These are phyloP conservation scores for Syngnathus floridae DNA, from an alignment of 2,113 vertebrate genomes.

Conservation along the genomic window DNA sequence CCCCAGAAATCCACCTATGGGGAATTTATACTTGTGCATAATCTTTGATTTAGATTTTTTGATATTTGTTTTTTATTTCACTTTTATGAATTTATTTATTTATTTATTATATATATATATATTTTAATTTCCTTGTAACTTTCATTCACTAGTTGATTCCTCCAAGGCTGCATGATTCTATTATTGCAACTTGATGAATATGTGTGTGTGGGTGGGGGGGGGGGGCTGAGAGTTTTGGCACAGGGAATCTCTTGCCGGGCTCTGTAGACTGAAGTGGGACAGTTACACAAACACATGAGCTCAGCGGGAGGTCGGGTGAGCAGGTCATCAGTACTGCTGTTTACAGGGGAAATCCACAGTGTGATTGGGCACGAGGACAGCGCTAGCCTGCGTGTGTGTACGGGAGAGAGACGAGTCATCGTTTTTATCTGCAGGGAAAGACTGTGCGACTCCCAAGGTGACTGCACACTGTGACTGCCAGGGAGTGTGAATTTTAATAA, in stretches of 20 bases:
- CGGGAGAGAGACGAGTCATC: slow-evolving; percentile 6
- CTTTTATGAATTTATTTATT: too few species aligned
- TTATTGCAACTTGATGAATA: neutral
- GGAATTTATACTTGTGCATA: too few species aligned
- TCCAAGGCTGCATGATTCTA: slow-evolving; percentile 20
- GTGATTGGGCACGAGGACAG: slow-evolving; percentile 12
- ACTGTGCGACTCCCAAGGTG: slow-evolving; percentile 25
- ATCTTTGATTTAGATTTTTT: too few species aligned
- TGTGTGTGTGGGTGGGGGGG: slow-evolving; percentile 10
- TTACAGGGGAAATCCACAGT: slow-evolving; percentile 44
- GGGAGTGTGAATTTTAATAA: slow-evolving; percentile 34
- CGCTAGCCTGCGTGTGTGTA: slow-evolving; percentile 2
- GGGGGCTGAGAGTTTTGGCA: too few species aligned
- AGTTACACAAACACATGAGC: slow-evolving; percentile 46
- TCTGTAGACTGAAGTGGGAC: slow-evolving; percentile 44
- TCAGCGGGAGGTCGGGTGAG: slow-evolving; percentile 40
- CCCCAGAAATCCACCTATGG: too few species aligned
- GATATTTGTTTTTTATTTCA: too few species aligned
- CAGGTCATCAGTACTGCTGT: slow-evolving; percentile 40
- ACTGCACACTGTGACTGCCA: slow-evolving; percentile 27
- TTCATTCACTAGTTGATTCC: neutral
- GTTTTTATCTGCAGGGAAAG: slow-evolving; percentile 29
- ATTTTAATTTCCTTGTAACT: neutral
- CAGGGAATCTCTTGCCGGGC: slow-evolving; percentile 38
- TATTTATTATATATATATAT: too few species aligned